Evolutionary conservation across 2,888 invertebrate species (phyloP).

Genomic region (Drosophila mayaguana): DNA sequence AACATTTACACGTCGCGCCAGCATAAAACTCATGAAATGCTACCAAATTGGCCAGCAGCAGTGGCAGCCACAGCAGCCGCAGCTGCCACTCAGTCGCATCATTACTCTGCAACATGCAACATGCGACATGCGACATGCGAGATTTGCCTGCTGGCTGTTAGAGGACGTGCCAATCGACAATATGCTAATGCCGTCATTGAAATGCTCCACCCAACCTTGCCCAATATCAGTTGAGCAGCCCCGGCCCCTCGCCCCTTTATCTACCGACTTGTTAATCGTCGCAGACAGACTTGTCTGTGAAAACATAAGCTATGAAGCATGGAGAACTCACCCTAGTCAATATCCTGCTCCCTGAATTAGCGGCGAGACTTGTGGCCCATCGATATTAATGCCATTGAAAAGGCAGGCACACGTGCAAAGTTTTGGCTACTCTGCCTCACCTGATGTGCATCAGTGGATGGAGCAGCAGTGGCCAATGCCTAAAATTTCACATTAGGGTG

Average conservation of each 20-base stretch:
- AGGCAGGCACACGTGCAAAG: conserved; percentile 34
- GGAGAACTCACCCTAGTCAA: conserved; percentile 32
- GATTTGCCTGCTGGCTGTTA: conserved; percentile 19
- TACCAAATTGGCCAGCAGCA: conserved; percentile 41
- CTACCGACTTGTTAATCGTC: conserved; percentile 58
- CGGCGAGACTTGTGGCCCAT: conserved; percentile 24
- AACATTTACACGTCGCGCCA: conserved; percentile 68
- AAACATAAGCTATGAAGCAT: conserved; percentile 52
- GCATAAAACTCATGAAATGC: conserved; percentile 59
- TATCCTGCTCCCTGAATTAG: conserved; percentile 9
- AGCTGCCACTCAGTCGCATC: conserved; percentile 41
- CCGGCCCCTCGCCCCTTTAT: conserved; percentile 11
- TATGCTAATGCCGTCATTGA: conserved; percentile 75
- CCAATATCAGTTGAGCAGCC: conserved; percentile 21
- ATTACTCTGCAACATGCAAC: conserved; percentile 29
- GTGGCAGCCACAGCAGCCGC: conserved; percentile 21
- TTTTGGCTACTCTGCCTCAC: conserved; percentile 14
- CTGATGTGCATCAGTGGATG: conserved; percentile 58
- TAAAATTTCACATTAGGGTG: conserved; percentile 23
- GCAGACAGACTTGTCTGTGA: conserved; percentile 61
- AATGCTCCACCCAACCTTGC: conserved; percentile 33
- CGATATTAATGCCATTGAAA: conserved; percentile 39
- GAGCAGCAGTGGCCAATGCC: conserved; percentile 1
- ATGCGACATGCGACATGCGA: conserved; percentile 11
- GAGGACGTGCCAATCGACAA: conserved; percentile 44